A percentile compares a stretch with the other conserved stretches of the same genome.
These are phyloP conservation scores for Danionella cerebrum DNA, from an alignment of 2,113 vertebrate species.

Conservation along the genomic window DNA sequence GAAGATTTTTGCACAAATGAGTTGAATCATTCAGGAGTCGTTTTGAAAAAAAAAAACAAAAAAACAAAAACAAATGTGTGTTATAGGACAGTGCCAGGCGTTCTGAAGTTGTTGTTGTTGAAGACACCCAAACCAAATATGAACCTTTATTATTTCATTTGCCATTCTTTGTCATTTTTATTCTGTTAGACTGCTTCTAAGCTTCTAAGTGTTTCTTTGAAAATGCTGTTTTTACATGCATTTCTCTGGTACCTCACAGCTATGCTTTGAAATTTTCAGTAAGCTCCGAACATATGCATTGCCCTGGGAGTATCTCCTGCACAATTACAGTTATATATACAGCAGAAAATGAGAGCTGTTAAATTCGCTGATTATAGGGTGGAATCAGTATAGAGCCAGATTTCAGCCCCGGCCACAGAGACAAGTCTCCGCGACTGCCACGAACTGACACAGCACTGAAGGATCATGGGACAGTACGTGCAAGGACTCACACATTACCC, in stretches of 20 bases:
- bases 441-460: background rate
- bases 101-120: no score
- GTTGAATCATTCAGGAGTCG: no score
- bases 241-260: conserved; percentile 30
- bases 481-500: background rate
- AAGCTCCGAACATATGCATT: conserved; percentile 57
- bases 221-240: no score
- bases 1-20: no score
- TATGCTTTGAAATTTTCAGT: conserved; percentile 49
- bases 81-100: no score
- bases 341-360: conserved; percentile 67
- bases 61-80: no score
- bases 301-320: conserved; percentile 60
- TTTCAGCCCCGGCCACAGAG: conserved; percentile 17
- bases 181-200: no score
- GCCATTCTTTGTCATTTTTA: no score
- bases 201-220: no score
- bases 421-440: conserved; percentile 21
- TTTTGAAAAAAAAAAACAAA: no score
- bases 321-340: conserved; percentile 76
- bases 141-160: no score
- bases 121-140: no score
- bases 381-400: conserved; percentile 36
- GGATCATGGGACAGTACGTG: background rate
- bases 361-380: conserved; percentile 68